Evolutionary conservation across 2,113 vertebrate species (phyloP), one percentile per base, ranked within the genome.

Genomic region (Eublepharis macularius): DNA sequence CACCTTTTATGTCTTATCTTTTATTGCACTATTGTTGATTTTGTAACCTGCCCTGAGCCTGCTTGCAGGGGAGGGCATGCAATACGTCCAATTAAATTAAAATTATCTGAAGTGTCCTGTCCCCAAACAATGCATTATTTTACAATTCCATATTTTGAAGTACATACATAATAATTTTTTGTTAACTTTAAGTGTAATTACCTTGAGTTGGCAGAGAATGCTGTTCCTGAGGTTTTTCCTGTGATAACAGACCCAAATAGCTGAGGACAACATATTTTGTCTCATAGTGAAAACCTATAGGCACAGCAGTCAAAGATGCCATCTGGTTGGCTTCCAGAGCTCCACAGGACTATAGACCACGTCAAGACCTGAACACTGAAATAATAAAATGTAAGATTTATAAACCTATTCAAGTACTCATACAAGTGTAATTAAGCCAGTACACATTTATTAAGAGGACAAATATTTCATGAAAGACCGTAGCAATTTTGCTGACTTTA

Each of bases 201-300:
- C 97, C 96, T 96, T 92, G 93, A 85, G 83, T 6, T 57, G 92
- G 84, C 51, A 91, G 70, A 69, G 82, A 66, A 14, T 87, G 95
- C 68, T 95, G 95, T 66, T 94, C 91, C 88, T 92, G 94, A 3
- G 93, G 90, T 82, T 95, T 96, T 72, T 95, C 87, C 60, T 95
- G 95, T 39, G 96, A 94, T 26, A 90, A 16, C 78, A 98, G 95
- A 88, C 98, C 97, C 95, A 99, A 93, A 95, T 98, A 99, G 95
- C 95, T 98, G 94, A 99, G 98, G 91, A 99, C 96, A 45, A 98
- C 96, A 21, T 97, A 98, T 89, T 97, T 97, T 89, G 98, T 99
- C 96, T 99, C 98, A 91, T 97, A 99, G 93, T 97, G 98, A 92
- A 99, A 99, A 93, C 97, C 97, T 92, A 96, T 96, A 96, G 98